Percentiles rank a stretch among this genome's conserved stretches.
phyloP scores from a whole-genome alignment of 2,888 invertebrate genomes.

The Apamea crenata region DNA sequence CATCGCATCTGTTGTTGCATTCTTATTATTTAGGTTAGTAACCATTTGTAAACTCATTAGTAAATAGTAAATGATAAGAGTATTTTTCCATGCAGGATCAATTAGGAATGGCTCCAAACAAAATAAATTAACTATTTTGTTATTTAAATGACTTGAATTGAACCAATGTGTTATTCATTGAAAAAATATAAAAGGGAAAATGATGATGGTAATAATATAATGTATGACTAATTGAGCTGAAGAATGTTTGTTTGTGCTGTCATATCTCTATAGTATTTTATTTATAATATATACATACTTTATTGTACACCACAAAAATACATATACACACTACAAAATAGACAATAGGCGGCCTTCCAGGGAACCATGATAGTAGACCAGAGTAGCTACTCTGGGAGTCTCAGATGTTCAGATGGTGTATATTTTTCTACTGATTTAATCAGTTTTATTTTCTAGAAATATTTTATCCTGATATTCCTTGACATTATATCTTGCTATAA shows the following conservation, averaged over 20 bases:
- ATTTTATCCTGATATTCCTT: background rate
- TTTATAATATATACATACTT: too few species aligned
- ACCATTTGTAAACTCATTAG: slow-evolving; percentile 26
- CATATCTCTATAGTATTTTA: background rate
- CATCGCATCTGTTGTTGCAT: slow-evolving; percentile 97
- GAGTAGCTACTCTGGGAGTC: too few species aligned
- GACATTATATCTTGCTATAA: too few species aligned
- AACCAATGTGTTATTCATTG: background rate
- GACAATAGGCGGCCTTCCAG: too few species aligned
- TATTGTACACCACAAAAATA: too few species aligned
- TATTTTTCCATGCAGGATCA: slow-evolving; percentile 21
- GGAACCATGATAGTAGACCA: too few species aligned
- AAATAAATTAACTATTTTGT: slow-evolving; percentile 16
- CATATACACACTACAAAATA: too few species aligned
- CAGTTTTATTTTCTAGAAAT: background rate
- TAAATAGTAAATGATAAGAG: slow-evolving; percentile 6
- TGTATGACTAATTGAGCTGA: background rate
- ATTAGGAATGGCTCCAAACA: slow-evolving; percentile 10
- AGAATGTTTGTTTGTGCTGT: background rate
- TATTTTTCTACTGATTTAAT: background rate
- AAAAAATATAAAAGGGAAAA: background rate
- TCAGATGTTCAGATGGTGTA: too few species aligned
- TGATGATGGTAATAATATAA: background rate
- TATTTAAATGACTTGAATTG: slow-evolving; percentile 7
- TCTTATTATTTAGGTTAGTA: slow-evolving; percentile 93